phyloP scores from a whole-genome alignment of 2,113 vertebrate species.

The Burhinus bistriatus region DNA sequence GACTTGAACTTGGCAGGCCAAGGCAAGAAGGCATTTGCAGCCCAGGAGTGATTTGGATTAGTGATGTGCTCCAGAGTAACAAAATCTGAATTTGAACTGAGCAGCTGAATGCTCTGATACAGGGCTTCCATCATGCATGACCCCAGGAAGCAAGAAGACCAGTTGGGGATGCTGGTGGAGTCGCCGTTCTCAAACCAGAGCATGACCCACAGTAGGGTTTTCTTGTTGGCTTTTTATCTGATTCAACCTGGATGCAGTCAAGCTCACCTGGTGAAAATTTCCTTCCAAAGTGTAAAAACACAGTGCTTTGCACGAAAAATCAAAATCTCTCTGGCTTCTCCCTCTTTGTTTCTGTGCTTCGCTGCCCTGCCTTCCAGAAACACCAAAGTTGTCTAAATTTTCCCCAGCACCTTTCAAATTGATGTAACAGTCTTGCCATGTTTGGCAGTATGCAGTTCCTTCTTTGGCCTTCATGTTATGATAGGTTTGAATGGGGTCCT shows the following conservation, averaged over 20 bases:
- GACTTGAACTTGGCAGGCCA: background rate
- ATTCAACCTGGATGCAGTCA: background rate
- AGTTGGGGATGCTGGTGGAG: background rate
- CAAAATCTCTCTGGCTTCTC: background rate
- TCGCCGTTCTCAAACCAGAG: background rate
- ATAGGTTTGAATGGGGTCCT: background rate
- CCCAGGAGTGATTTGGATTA: background rate
- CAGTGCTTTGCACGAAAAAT: background rate
- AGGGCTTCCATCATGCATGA: accelerated
- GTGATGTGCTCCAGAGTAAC: background rate
- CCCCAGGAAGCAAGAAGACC: background rate
- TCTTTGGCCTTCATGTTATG: background rate
- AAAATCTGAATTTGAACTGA: background rate
- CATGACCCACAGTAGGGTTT: background rate
- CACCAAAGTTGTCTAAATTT: background rate
- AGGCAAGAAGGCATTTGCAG: background rate
- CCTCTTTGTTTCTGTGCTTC: background rate
- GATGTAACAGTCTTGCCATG: background rate
- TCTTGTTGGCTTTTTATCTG: background rate
- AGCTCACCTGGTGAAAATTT: background rate
- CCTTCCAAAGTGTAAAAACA: background rate
- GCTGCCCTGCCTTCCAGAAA: background rate
- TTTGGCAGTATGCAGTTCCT: background rate
- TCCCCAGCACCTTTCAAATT: background rate
- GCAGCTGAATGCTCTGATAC: background rate